Base-by-base conservation (phyloP, 1,140 invertebrate genomes). In the Drosophila mauritiana region DNA sequence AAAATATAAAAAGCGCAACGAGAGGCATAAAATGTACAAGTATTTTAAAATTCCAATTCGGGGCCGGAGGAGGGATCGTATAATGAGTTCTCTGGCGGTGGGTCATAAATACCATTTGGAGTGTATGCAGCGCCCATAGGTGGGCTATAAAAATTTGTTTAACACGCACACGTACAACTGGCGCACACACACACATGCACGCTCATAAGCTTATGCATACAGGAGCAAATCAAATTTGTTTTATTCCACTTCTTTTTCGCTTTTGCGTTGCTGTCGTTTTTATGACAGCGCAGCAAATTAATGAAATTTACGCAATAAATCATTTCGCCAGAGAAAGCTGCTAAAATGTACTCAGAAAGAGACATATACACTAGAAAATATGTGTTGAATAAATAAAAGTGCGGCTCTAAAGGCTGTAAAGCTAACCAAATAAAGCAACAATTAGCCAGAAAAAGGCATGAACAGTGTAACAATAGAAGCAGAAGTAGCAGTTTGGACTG, bases 211-310 rank as follows among this genome's bases (percentile, higher is more conserved):
- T 34, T 37, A 58, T 65, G 49, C 74, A 72, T 53, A 73, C 79
- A 67, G 63, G 61, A 63, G 57, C 70, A 83, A 80, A 74, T 84
- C 84, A 86, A 86, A 84, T 83, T 83, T 84, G 79, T 84, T 83
- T 83, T 74, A 72, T 80, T 83, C 59, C 37, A 64, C 49, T 73
- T 52, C 58, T 52, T 52, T 34, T 45, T 53, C 10, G 40, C 37
- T 75, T 37, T 43, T 51, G 70, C 61, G 54, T 20, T 62, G 54
- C 37, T 70, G 67, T 73, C 55, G 63, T 67, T 88, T 85, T 85
- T 85, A 85, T 85, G 82, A 88, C 82, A 88, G 83, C 83, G 54
- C 83, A 82, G 69, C 82, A 88, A 85, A 85, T 85, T 85, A 85
- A 85, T 85, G 79, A 88, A 85, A 85, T 85, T 78, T 79, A 53